These are phyloP conservation scores for Fragum whitleyi DNA, from an alignment of 2,888 invertebrate species.

Conservation along the genomic window DNA sequence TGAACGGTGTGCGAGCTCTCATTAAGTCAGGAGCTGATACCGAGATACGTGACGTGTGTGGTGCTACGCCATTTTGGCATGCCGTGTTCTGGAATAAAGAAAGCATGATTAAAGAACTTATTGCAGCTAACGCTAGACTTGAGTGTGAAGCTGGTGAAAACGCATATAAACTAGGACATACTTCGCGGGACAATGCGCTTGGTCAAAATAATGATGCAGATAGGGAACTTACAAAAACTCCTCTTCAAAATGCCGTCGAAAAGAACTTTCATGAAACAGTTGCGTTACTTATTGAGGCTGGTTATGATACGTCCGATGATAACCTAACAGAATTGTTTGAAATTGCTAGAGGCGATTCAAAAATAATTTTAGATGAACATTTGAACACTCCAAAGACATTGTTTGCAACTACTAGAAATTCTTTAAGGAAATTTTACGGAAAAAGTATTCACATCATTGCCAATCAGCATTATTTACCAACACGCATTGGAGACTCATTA, in stretches of 20 bases:
- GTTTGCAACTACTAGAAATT: slow-evolving; percentile 40
- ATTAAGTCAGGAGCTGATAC: slow-evolving; percentile 57
- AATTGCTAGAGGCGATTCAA: slow-evolving; percentile 31
- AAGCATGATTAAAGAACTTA: slow-evolving; percentile 62
- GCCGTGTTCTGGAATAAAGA: slow-evolving; percentile 64
- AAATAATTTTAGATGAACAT: slow-evolving; percentile 34
- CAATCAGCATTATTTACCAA: slow-evolving; percentile 44
- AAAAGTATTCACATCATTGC: slow-evolving; percentile 42
- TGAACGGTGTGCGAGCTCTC: slow-evolving; percentile 48
- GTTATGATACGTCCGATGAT: slow-evolving; percentile 43
- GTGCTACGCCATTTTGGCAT: slow-evolving; percentile 65
- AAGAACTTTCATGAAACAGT: slow-evolving; percentile 48
- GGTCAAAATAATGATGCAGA: background rate
- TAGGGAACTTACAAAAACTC: slow-evolving; percentile 25
- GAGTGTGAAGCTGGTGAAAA: slow-evolving; percentile 53
- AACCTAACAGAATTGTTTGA: slow-evolving; percentile 47
- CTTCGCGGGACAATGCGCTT: slow-evolving; percentile 28
- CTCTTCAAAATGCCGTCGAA: slow-evolving; percentile 47
- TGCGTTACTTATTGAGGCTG: slow-evolving; percentile 50
- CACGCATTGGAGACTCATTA: slow-evolving; percentile 49
- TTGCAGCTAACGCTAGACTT: slow-evolving; percentile 58
- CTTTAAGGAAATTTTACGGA: slow-evolving; percentile 39
- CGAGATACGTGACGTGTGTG: slow-evolving; percentile 43
- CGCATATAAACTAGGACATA: slow-evolving; percentile 61
- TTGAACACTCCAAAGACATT: slow-evolving; percentile 43